Evolutionary conservation across 2,113 vertebrate genomes (phyloP).

Genomic region (Anarhynchus alexandrinus): DNA sequence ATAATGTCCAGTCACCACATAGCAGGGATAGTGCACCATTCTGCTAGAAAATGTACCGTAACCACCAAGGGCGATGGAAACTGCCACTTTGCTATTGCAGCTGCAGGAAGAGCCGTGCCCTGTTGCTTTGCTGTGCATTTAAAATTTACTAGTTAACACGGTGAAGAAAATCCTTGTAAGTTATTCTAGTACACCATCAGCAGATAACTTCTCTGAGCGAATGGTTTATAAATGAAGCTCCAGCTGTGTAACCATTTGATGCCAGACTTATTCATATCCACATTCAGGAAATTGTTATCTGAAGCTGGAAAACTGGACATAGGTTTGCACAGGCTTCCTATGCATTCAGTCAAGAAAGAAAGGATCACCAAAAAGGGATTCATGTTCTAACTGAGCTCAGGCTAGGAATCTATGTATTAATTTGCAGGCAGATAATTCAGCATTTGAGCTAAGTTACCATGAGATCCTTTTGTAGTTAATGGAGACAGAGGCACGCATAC

Average conservation of each 20-base stretch:
- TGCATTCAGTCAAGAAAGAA: not conserved
- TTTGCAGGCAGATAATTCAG: not conserved
- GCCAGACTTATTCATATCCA: not conserved
- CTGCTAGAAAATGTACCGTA: not conserved
- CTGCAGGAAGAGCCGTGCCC: not conserved
- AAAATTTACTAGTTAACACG: not conserved
- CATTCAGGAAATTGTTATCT: not conserved
- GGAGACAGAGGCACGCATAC: not conserved
- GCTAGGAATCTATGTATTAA: not conserved
- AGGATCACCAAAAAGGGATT: not conserved
- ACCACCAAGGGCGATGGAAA: not conserved
- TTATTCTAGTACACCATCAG: not conserved
- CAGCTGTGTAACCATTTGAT: not conserved
- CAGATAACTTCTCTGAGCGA: not conserved
- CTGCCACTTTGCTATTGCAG: not conserved
- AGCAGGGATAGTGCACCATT: not conserved
- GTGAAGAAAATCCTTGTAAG: not conserved
- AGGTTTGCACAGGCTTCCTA: not conserved
- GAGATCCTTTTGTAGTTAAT: not conserved
- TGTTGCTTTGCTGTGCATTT: not conserved
- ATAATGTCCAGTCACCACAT: not conserved
- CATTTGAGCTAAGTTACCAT: not conserved
- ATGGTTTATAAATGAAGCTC: not conserved
- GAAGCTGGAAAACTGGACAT: not conserved
- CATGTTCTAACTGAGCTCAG: not conserved